phyloP scores from a whole-genome alignment of 2,797 vertebrate genomes.

The Chloroceryle amazona region DNA sequence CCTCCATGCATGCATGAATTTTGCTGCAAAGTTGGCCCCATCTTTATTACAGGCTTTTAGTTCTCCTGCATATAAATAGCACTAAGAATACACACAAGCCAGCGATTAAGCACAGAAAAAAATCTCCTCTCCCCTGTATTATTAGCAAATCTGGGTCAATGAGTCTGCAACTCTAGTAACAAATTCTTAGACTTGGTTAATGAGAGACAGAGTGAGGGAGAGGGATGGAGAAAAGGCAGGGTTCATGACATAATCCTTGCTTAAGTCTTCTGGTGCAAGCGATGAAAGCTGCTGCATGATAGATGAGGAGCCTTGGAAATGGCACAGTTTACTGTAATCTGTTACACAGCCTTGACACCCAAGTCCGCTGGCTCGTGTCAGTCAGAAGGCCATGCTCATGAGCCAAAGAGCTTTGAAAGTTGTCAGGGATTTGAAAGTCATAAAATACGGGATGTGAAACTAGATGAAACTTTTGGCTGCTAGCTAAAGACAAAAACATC shows the following conservation, averaged over 20 bases:
- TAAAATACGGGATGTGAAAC: background rate
- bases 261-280: background rate
- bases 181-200: constrained; percentile 54
- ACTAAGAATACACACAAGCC: constrained; percentile 26
- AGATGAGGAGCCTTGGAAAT: constrained; percentile 46
- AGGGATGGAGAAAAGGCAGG: background rate
- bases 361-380: background rate
- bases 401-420: background rate
- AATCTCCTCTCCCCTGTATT: constrained; percentile 22
- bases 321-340: background rate
- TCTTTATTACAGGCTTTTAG: constrained; percentile 39
- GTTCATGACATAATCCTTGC: constrained; percentile 12
- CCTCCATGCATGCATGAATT: background rate
- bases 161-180: constrained; percentile 57
- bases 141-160: constrained; percentile 55
- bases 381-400: background rate
- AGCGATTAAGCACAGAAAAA: background rate
- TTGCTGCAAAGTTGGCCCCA: constrained; percentile 3
- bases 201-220: constrained; percentile 1
- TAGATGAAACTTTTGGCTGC: background rate
- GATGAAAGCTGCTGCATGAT: constrained; percentile 24
- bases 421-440: background rate
- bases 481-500: constrained; percentile 33
- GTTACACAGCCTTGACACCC: background rate
- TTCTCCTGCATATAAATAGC: constrained; percentile 56